phyloP scores from a whole-genome alignment of 2,113 vertebrate genomes.

The Guaruba guarouba region DNA sequence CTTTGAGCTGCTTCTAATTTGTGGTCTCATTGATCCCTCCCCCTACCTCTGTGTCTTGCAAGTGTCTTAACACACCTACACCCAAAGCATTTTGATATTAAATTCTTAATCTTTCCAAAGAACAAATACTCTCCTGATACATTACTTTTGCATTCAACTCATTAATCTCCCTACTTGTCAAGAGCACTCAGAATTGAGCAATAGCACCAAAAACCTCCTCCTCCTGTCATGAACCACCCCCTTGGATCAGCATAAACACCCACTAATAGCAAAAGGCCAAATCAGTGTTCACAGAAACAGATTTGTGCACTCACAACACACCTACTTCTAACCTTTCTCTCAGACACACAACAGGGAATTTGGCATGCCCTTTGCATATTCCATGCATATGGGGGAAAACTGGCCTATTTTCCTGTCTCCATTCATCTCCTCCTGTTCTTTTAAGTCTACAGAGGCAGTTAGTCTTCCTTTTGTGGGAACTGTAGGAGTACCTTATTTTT shows the following conservation, averaged over 20 bases:
- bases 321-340: background rate
- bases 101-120: conserved; percentile 13
- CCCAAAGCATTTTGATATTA: background rate
- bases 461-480: background rate
- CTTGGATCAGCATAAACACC: background rate
- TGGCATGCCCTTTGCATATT: background rate
- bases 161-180: conserved; percentile 44
- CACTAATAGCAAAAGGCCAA: background rate
- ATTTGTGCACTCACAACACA: background rate
- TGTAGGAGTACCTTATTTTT: background rate
- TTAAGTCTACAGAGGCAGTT: background rate
- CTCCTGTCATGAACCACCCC: background rate
- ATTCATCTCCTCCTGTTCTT: background rate
- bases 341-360: background rate
- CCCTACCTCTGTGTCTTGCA: background rate
- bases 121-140: background rate
- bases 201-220: background rate
- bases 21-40: background rate
- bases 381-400: background rate
- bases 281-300: background rate
- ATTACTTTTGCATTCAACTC: background rate
- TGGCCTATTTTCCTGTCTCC: background rate
- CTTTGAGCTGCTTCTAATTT: background rate
- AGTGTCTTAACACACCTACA: background rate
- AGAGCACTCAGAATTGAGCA: background rate